Percentiles rank a stretch among this genome's conserved stretches.
phyloP scores from a whole-genome alignment of 2,113 vertebrate genomes.

The Syngnathus scovelli region DNA sequence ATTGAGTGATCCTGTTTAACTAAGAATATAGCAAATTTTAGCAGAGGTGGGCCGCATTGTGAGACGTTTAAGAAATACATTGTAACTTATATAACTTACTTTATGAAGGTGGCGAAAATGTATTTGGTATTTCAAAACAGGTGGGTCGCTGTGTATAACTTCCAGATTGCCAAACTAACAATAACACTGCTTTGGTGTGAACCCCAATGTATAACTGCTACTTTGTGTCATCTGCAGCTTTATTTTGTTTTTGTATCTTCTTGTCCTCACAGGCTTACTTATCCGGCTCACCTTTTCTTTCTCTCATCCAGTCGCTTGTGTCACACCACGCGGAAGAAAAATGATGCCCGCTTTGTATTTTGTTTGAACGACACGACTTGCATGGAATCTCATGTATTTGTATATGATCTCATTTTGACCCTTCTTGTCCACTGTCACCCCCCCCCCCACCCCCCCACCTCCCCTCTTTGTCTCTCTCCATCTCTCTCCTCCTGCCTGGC shows the following conservation, averaged over 20 bases:
- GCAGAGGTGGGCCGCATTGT: no score
- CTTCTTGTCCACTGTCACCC: slow-evolving; percentile 25
- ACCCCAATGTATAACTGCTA: slow-evolving; percentile 21
- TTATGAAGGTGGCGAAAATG: neutral
- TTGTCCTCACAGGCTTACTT: slow-evolving; percentile 46
- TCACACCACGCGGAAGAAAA: slow-evolving; percentile 34
- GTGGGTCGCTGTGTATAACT: neutral
- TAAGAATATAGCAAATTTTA: no score
- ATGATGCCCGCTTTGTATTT: slow-evolving; percentile 43
- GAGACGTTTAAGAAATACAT: no score
- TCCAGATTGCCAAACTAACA: neutral
- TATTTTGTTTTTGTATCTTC: slow-evolving; percentile 32
- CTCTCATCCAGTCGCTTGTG: slow-evolving; percentile 50
- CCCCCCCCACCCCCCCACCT: slow-evolving; percentile 14
- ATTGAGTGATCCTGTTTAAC: no score
- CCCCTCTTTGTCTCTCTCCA: slow-evolving; percentile 24
- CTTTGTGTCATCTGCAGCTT: slow-evolving; percentile 16
- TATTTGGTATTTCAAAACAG: neutral
- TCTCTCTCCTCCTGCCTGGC: slow-evolving; percentile 46
- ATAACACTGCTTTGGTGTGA: slow-evolving; percentile 7
- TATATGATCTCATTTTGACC: slow-evolving; percentile 31
- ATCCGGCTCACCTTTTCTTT: slow-evolving; percentile 39
- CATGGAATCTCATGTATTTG: slow-evolving; percentile 63
- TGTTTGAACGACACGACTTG: slow-evolving; percentile 60
- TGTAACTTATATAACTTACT: no score